Percentiles rank a stretch among this genome's conserved stretches.
phyloP scores from a whole-genome alignment of 2,113 vertebrate species.

The Thalassoma bifasciatum region DNA sequence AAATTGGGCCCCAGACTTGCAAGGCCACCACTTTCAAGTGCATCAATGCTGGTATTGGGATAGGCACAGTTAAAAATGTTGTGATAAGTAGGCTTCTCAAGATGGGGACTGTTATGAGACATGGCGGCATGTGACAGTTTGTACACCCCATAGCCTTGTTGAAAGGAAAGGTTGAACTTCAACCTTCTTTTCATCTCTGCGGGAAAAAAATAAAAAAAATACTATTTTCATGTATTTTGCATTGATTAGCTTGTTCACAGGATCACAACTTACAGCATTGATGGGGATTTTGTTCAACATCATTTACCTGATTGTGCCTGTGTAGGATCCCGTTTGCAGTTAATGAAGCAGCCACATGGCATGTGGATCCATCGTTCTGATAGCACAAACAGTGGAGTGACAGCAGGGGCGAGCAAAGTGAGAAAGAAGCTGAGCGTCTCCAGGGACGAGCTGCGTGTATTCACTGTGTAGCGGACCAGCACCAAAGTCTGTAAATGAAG shows the following conservation, averaged over 20 bases:
- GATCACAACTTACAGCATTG: not conserved
- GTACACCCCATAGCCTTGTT: constrained; percentile 91
- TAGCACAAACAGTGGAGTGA: constrained; percentile 92
- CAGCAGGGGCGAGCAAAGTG: constrained; percentile 87
- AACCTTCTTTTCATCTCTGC: constrained; percentile 89
- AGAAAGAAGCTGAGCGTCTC: constrained; percentile 93
- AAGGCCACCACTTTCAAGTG: constrained; percentile 60
- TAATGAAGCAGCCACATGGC: constrained; percentile 97
- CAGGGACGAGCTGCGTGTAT: constrained; percentile 84
- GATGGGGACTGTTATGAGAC: constrained; percentile 63
- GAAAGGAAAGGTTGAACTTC: constrained; percentile 94
- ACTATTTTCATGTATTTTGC: not conserved
- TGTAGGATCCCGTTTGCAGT: constrained; percentile 83
- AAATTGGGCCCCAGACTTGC: constrained; percentile 66
- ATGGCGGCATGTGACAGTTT: constrained; percentile 85
- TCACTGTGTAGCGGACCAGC: constrained; percentile 85
- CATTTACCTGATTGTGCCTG: constrained; percentile 76
- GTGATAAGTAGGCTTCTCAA: constrained; percentile 80
- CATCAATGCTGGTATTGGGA: constrained; percentile 57
- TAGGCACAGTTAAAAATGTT: constrained; percentile 82
- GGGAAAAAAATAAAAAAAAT: constrained; percentile 50
- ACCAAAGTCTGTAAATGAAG: constrained; percentile 86
- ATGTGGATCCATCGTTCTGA: constrained; percentile 94
- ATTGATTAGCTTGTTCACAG: not conserved
- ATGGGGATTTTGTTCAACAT: not conserved